Evolutionary conservation across 1,140 invertebrate species (phyloP), one percentile per base, ranked within the genome.

Genomic region (Drosophila repletoides): DNA sequence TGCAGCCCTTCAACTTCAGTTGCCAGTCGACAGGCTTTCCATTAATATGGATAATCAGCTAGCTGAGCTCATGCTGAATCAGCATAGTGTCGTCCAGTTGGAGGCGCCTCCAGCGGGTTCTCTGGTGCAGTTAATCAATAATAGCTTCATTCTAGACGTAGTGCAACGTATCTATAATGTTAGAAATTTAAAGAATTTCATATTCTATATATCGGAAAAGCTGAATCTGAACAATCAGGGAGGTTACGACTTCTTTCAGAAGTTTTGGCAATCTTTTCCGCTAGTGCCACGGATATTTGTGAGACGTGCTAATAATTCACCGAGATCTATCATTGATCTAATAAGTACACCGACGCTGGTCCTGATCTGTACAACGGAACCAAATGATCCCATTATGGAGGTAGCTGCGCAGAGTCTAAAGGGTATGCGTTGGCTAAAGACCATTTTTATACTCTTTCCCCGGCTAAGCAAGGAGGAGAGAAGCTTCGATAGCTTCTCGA

Each of bases 351-450:
- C 88, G 0, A 63, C 88, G 0, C 45, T 89, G 31, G 68, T 88
- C 9, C 34, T 89, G 41, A 12, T 89, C 2, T 65, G 66, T 3
- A 86, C 87, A 1, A 89, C 88, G 3, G 60, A 41, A 5, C 59
- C 45, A 0, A 56, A 59, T n/a, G 88, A 89, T 72, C 72, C 75
- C 17, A 84, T 89, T 1, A 89, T 89, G 88, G 70, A 88, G 26
- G 7, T 89, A 19, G 79, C 88, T 0, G 45, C 87, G 0, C 40
- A 74, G 1, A 70, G 63, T 6, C 17, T 89, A 12, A 28, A 14
- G 0, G 55, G 63, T 0, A 43, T 81, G 7, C 79, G 71, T 0
- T 76, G 69, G 70, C 51, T 89, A 0, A 71, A 88, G 15, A 89
- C 88, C 2, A 56, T 88, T 5, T 89, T 89, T 6, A 41, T 89